phyloP scores from a whole-genome alignment of 2,797 vertebrate genomes.

The Chromobotia macracanthus region DNA sequence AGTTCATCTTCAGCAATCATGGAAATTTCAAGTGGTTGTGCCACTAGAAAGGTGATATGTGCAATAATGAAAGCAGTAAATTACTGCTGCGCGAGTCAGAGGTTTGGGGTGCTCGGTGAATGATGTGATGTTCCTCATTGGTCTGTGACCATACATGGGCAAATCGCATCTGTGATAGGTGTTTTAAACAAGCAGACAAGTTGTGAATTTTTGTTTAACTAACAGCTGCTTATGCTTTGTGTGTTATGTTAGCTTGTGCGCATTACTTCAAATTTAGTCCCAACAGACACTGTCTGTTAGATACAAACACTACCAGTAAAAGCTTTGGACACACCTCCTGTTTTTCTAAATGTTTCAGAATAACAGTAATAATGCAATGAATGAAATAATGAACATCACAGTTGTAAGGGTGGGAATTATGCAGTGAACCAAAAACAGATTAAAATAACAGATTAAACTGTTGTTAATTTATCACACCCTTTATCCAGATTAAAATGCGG shows the following conservation, averaged over 20 bases:
- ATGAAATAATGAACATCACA: too few relatives aligned
- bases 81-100: conserved; percentile 62
- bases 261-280: not conserved
- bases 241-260: not conserved
- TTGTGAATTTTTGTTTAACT: conserved; percentile 12
- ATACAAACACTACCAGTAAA: not conserved
- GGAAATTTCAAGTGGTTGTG: conserved; percentile 73
- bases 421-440: too few relatives aligned
- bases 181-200: conserved; percentile 37
- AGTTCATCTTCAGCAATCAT: conserved; percentile 73
- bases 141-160: conserved; percentile 44
- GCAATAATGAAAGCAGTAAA: conserved; percentile 72
- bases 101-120: conserved; percentile 35
- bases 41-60: conserved; percentile 63
- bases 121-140: conserved; percentile 55
- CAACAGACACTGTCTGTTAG: not conserved
- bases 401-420: too few relatives aligned
- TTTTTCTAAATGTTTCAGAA: too few relatives aligned
- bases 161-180: conserved; percentile 10
- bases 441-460: too few relatives aligned
- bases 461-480: too few relatives aligned
- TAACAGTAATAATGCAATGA: too few relatives aligned
- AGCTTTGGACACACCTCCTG: too few relatives aligned
- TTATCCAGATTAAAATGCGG: too few relatives aligned
- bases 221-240: conserved; percentile 22